Conservation (phyloP, 2,113 vertebrate genomes). For the Callipepla californica region DNA sequence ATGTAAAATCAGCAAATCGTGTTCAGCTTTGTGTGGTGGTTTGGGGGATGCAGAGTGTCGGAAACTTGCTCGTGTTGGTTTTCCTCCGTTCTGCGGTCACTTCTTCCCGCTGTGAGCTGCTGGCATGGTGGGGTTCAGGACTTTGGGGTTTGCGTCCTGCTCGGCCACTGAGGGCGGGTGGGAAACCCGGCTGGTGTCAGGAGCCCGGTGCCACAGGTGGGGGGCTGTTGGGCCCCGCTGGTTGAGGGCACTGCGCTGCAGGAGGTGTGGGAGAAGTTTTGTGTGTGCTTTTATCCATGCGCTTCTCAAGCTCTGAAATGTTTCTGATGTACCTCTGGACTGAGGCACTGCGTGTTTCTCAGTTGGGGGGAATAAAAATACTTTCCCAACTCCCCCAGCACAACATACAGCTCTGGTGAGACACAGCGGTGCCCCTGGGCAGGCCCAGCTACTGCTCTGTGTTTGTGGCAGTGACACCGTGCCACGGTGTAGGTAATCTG, state of each 20-base stretch:
- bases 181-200: neutral
- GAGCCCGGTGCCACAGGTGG: neutral
- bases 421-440: neutral
- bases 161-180: neutral
- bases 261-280: neutral
- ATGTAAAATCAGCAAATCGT: neutral
- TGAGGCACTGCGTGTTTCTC: neutral
- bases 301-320: neutral
- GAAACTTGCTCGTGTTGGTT: neutral
- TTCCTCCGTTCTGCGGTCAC: neutral
- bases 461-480: rapidly evolving
- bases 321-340: neutral
- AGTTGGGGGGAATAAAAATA: no score
- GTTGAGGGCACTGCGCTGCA: neutral
- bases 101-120: neutral
- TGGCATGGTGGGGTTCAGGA: neutral
- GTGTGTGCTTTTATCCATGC: neutral
- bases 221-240: neutral
- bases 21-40: neutral
- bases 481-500: rapidly evolving
- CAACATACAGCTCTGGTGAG: neutral
- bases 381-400: neutral
- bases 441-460: rapidly evolving
- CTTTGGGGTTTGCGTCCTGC: neutral
- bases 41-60: neutral